Conservation (phyloP, 1,140 invertebrate species). For the Bemisia tabaci region DNA sequence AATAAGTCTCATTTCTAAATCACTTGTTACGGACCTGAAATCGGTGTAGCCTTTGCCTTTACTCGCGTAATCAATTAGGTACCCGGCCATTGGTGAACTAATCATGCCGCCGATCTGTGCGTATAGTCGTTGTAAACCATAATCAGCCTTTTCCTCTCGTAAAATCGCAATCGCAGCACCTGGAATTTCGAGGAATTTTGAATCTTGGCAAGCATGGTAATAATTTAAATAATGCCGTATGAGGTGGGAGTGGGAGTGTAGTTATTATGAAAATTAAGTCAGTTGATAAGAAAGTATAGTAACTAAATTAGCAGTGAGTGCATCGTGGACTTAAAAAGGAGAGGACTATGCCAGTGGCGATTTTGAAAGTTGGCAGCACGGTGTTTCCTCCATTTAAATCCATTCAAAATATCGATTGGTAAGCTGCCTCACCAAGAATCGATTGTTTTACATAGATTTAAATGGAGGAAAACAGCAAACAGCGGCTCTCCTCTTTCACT, state of each 20-base stretch:
- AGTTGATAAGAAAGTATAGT: not conserved
- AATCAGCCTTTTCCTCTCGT: slow-evolving; percentile 60
- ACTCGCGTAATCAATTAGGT: slow-evolving; percentile 54
- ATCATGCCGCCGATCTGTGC: slow-evolving; percentile 66
- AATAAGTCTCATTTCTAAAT: too few relatives aligned
- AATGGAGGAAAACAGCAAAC: too few relatives aligned
- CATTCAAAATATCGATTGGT: too few relatives aligned
- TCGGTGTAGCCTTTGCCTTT: slow-evolving; percentile 46
- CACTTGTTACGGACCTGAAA: slow-evolving; percentile 56
- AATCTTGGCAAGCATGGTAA: too few relatives aligned
- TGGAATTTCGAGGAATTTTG: slow-evolving; percentile 9
- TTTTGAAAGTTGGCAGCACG: too few relatives aligned
- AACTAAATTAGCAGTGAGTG: not conserved
- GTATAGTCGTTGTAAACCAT: slow-evolving; percentile 63
- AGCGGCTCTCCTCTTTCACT: too few relatives aligned
- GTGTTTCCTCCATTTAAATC: too few relatives aligned
- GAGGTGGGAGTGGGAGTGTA: not conserved
- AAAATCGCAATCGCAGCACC: slow-evolving; percentile 62
- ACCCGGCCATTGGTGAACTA: slow-evolving; percentile 58
- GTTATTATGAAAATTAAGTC: not conserved
- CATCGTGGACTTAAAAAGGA: too few relatives aligned
- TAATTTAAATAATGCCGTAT: too few relatives aligned
- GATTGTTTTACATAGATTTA: too few relatives aligned
- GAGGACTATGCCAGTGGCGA: too few relatives aligned
- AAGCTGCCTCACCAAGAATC: too few relatives aligned